These are phyloP conservation scores for Drosophila lacteicornis DNA, from an alignment of 1,140 invertebrate species.

Conservation along the genomic window DNA sequence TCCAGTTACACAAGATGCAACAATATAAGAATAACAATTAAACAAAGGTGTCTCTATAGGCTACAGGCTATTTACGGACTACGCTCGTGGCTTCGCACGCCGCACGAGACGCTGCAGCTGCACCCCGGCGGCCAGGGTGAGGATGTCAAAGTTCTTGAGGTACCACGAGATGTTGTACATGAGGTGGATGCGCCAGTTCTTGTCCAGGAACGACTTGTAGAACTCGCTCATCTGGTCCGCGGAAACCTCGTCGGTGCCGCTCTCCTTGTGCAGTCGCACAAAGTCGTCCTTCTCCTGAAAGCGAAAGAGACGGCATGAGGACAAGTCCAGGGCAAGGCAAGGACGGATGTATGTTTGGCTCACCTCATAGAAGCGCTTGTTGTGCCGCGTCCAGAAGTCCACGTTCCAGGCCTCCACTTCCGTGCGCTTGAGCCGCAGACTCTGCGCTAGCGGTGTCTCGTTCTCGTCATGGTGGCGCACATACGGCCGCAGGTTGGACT, in stretches of 20 bases:
- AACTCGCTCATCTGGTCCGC: slow-evolving; percentile 94
- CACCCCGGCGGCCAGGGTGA: slow-evolving; percentile 87
- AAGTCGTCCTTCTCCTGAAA: slow-evolving; percentile 89
- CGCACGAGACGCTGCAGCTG: slow-evolving; percentile 85
- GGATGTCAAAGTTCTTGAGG: slow-evolving; percentile 88
- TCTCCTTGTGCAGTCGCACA: slow-evolving; percentile 86
- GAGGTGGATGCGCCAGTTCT: slow-evolving; percentile 90
- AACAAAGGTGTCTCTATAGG: not conserved
- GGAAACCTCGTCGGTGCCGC: slow-evolving; percentile 85
- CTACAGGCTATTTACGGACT: slow-evolving; percentile 1
- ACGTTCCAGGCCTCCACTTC: slow-evolving; percentile 93
- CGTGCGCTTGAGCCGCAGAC: slow-evolving; percentile 88
- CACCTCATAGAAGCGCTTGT: slow-evolving; percentile 89
- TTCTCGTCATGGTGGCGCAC: slow-evolving; percentile 87
- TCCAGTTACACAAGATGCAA: not conserved
- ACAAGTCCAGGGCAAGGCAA: not conserved
- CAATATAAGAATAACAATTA: not conserved
- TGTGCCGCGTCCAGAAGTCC: slow-evolving; percentile 92
- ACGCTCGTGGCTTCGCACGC: not conserved
- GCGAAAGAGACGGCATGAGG: slow-evolving; percentile 16
- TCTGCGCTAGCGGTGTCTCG: slow-evolving; percentile 89
- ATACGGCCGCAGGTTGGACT: slow-evolving; percentile 91
- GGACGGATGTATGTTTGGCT: not conserved
- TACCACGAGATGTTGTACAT: slow-evolving; percentile 92
- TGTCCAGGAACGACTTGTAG: slow-evolving; percentile 92